Conservation (phyloP, 2,888 invertebrate species). For the Lasioglossum leucozonium region DNA sequence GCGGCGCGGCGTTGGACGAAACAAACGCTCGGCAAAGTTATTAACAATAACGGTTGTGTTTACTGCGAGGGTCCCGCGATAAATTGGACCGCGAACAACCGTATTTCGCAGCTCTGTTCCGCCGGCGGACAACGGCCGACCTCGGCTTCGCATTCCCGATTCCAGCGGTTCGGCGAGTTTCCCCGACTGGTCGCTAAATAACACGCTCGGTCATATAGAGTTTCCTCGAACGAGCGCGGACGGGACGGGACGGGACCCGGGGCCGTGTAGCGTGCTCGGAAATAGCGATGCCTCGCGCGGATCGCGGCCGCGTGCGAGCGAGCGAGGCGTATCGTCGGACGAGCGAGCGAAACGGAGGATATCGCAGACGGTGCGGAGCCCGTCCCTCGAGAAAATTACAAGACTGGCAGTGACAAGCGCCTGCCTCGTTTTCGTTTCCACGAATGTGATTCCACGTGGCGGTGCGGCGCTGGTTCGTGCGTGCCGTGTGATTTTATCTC, state of each 20-base stretch:
- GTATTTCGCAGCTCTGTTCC: slow-evolving; percentile 20
- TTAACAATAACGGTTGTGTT: slow-evolving; percentile 24
- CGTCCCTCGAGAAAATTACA: slow-evolving; percentile 53
- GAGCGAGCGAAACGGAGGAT: not conserved
- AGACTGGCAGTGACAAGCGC: slow-evolving; percentile 50
- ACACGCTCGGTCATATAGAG: slow-evolving; percentile 35
- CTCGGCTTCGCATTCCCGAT: slow-evolving; percentile 29
- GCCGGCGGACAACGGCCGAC: slow-evolving; percentile 8
- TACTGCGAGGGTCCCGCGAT: slow-evolving; percentile 5
- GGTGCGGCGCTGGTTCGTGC: slow-evolving; percentile 35
- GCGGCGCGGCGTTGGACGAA: not conserved
- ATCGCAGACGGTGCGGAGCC: slow-evolving; percentile 15
- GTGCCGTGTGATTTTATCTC: slow-evolving; percentile 56
- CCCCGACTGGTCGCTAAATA: slow-evolving; percentile 40
- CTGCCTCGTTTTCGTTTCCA: slow-evolving; percentile 55
- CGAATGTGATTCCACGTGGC: slow-evolving; percentile 56
- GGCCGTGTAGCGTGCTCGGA: slow-evolving; percentile 27
- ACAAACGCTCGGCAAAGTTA: slow-evolving; percentile 18
- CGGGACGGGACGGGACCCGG: not conserved
- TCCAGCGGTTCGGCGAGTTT: slow-evolving; percentile 15
- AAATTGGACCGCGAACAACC: slow-evolving; percentile 25
- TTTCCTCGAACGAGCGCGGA: slow-evolving; percentile 43
- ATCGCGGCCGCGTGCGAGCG: slow-evolving; percentile 9
- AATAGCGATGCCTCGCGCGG: slow-evolving; percentile 39
- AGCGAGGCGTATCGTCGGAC: not conserved